Percentiles rank a stretch among this genome's conserved stretches.
These are phyloP conservation scores for Balanococcus diminutus DNA, from an alignment of 2,888 invertebrate species.

Conservation along the genomic window DNA sequence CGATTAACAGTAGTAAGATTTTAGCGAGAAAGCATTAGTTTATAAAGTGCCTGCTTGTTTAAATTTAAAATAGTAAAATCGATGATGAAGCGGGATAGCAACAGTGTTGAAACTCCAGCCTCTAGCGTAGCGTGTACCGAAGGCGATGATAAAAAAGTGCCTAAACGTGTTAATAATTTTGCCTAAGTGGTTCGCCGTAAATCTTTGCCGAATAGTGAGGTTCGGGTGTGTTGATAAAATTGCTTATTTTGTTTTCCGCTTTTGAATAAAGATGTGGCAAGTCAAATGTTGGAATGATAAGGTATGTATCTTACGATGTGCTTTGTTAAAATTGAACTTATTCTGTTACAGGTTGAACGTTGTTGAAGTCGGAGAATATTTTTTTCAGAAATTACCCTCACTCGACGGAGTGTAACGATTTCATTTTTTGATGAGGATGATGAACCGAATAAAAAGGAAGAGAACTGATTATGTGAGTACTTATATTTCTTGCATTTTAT, in stretches of 20 bases:
- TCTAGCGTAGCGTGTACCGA: too few species aligned
- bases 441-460: too few species aligned
- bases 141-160: not conserved
- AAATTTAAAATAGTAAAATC: conserved; percentile 6
- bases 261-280: not conserved
- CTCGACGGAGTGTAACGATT: not conserved
- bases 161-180: not conserved
- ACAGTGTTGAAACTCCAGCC: not conserved
- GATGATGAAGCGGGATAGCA: not conserved
- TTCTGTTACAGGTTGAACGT: not conserved
- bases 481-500: too few species aligned
- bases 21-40: conserved; percentile 3
- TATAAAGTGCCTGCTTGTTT: not conserved
- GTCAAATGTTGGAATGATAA: not conserved
- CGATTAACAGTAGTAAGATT: conserved; percentile 11
- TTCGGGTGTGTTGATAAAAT: not conserved
- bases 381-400: not conserved
- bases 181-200: not conserved
- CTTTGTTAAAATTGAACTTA: not conserved
- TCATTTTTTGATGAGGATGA: too few species aligned
- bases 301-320: too few species aligned
- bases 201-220: not conserved
- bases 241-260: not conserved
- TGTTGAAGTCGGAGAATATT: not conserved
- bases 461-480: too few species aligned